Evolutionary conservation across 2,888 invertebrate species (phyloP).

Genomic region (Polyommatus iphigenia): DNA sequence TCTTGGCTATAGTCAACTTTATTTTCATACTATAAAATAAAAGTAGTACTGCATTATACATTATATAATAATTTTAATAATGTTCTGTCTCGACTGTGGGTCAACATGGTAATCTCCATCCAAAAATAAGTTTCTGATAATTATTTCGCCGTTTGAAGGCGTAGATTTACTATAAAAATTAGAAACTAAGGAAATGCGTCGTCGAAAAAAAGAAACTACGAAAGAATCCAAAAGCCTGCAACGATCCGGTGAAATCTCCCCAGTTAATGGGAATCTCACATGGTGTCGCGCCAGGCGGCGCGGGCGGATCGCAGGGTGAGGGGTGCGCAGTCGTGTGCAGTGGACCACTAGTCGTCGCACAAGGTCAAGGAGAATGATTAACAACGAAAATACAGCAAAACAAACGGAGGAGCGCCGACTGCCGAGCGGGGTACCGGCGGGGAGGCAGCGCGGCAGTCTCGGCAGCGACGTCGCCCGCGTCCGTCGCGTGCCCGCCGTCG

Average conservation of each 20-base stretch:
- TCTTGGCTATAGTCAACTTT: no score
- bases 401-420: constrained; percentile 52
- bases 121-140: no score
- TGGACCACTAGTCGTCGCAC: constrained; percentile 79
- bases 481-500: constrained; percentile 69
- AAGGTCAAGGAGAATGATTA: constrained; percentile 82
- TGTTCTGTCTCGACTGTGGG: no score
- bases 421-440: constrained; percentile 62
- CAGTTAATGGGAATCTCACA: constrained; percentile 57
- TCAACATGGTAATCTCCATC: no score
- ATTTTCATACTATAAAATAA: no score
- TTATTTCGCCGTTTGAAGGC: background rate
- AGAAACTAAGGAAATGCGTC: background rate
- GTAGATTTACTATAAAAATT: background rate
- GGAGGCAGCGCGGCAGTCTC: constrained; percentile 71
- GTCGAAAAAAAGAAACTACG: background rate
- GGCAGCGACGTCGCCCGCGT: constrained; percentile 71
- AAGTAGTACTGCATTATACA: no score
- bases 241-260: constrained; percentile 36
- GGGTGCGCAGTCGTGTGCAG: constrained; percentile 78
- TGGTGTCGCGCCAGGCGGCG: constrained; percentile 62
- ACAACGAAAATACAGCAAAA: constrained; percentile 81
- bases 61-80: no score
- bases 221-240: background rate
- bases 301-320: constrained; percentile 65